Conservation (phyloP, 1,140 invertebrate genomes). For the Lasioglossum baleicum region DNA sequence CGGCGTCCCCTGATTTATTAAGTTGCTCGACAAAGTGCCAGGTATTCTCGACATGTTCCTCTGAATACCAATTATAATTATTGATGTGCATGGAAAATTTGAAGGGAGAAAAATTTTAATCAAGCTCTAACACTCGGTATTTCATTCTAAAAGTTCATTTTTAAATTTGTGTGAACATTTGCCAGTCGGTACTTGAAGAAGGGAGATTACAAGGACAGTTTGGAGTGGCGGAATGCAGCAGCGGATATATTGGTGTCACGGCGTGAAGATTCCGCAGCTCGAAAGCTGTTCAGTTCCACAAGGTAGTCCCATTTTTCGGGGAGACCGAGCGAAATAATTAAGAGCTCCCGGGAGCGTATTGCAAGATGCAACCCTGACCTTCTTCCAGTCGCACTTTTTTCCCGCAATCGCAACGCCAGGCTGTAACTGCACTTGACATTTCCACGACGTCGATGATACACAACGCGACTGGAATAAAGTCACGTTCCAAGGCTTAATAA, state of each 20-base stretch:
- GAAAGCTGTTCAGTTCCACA: background rate
- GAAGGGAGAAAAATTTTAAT: too few relatives aligned
- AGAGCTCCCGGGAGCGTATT: background rate
- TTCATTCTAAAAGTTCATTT: too few relatives aligned
- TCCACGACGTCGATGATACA: background rate
- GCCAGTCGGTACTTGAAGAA: too few relatives aligned
- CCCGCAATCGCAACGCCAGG: background rate
- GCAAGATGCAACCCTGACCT: conserved; percentile 27
- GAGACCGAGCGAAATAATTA: conserved; percentile 24
- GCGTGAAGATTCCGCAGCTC: background rate
- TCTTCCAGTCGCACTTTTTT: conserved; percentile 15
- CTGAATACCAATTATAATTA: too few relatives aligned
- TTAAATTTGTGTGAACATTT: too few relatives aligned
- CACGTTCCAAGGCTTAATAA: conserved; percentile 7
- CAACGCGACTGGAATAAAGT: background rate
- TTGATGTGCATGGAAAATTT: too few relatives aligned
- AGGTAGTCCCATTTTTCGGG: background rate
- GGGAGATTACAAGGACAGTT: too few relatives aligned
- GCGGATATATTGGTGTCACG: background rate
- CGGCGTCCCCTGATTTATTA: too few relatives aligned
- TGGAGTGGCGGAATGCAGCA: too few relatives aligned
- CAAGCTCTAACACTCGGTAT: too few relatives aligned
- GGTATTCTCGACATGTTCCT: too few relatives aligned
- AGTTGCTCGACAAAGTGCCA: too few relatives aligned
- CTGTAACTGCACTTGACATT: conserved; percentile 40